Evolutionary conservation across 2,113 vertebrate species (phyloP).

Genomic region (Dipodomys stephensi): DNA sequence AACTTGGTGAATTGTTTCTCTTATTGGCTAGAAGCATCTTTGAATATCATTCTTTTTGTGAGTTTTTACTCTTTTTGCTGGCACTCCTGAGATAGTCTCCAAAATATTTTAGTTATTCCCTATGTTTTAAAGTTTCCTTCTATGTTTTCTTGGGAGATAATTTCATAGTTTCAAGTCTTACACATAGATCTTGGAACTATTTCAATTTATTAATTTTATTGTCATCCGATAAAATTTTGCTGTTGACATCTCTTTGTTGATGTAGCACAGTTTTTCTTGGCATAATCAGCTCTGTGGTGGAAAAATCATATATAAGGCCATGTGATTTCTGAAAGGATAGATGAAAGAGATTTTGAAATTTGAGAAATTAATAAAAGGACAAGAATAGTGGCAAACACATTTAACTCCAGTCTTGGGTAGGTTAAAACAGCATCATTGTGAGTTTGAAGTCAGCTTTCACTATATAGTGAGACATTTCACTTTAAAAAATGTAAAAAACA

Average conservation of each 20-base stretch:
- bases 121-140: background rate
- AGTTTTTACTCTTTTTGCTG: background rate
- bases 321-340: background rate
- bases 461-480: no score
- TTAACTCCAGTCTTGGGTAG: no score
- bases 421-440: no score
- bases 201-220: background rate
- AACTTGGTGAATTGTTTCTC: background rate
- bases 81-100: no score
- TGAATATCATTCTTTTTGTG: background rate
- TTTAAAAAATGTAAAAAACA: background rate
- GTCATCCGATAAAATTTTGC: background rate
- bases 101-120: background rate
- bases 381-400: background rate
- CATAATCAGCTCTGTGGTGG: background rate
- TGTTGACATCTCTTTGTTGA: background rate
- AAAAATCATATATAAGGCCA: background rate
- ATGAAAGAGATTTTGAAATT: constrained; percentile 34
- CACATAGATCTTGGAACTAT: background rate
- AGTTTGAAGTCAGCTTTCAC: no score
- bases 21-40: background rate
- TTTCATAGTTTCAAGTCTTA: background rate
- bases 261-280: constrained; percentile 17
- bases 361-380: constrained; percentile 5
- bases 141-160: background rate